Evolutionary conservation across 2,113 vertebrate genomes (phyloP), one percentile per base, ranked within the genome.

Genomic region (Budorcas taxicolor): DNA sequence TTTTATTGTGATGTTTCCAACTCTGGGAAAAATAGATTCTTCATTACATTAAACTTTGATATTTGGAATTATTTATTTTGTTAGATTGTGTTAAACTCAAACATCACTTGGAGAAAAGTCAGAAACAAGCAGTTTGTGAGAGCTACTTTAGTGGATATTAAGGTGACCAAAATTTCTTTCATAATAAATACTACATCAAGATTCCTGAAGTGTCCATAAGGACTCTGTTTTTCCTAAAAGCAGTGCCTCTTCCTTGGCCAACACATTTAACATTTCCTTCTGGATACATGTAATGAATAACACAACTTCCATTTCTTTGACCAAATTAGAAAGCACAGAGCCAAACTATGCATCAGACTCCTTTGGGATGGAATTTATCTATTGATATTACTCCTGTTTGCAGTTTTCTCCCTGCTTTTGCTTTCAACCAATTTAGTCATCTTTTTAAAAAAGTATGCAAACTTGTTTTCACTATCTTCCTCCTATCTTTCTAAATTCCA

Each of bases 1-100:
- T 78, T 71, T 97, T 91, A 43, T 62, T 25, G 58, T 89, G n/a
- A 94, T 53, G 94, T 83, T 95, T 19, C 76, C 53, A n/a, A 84
- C 55, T 71, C 10, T 90, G 19, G 31, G 64, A 96, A 97, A 71
- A 82, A 16, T 8, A 62, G 8, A 50, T 90, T 90, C 12, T 96
- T 33, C 15, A 52, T 36, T 53, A 12, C 10, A 53, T 97, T 21
- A 33, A 83, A 47, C 43, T 87, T 25, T 36, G 13, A 21, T 87
- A 36, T 86, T 84, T 90, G 40, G 1, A 80, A 14, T 9, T 81
- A 87, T 3, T 60, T 78, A n/a, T 45, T 43, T 86, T 76, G 2
- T 45, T 93, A 52, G 27, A 17, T 83, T 55, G 3, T 91, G 5
- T 52, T 52, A 23, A 2, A 71, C 17, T 71, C 36, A 76, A 76